Percentiles rank a stretch among this genome's conserved stretches.
Evolutionary conservation across 2,113 vertebrate genomes (phyloP).

Genomic region (Pelodiscus sinensis): DNA sequence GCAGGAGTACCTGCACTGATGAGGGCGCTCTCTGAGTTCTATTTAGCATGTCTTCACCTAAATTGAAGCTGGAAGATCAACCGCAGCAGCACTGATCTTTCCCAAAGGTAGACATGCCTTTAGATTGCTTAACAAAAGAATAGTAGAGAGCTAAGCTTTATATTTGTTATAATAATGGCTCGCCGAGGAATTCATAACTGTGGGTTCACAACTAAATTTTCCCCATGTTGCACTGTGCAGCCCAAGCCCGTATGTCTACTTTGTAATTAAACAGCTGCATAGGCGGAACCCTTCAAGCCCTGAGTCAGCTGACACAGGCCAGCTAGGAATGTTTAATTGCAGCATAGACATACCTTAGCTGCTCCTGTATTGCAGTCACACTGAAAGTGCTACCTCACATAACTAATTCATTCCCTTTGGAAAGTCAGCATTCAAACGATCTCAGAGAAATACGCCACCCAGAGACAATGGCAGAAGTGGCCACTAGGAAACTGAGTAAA

Average conservation of each 20-base stretch:
- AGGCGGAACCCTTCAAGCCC: neutral
- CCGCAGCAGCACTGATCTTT: too few relatives aligned
- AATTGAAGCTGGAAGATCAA: too few relatives aligned
- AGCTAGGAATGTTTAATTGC: neutral
- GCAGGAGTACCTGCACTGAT: too few relatives aligned
- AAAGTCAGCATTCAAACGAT: neutral
- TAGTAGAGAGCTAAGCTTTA: neutral
- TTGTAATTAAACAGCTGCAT: neutral
- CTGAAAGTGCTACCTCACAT: neutral
- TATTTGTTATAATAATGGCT: neutral
- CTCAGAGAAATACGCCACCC: neutral
- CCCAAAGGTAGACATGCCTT: neutral
- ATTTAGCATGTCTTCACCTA: too few relatives aligned
- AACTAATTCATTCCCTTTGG: neutral
- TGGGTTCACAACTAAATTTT: neutral
- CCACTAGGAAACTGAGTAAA: neutral
- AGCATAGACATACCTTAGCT: neutral
- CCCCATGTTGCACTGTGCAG: neutral
- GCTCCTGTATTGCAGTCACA: neutral
- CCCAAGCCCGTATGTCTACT: neutral
- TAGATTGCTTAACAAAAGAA: neutral
- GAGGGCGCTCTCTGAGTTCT: too few relatives aligned
- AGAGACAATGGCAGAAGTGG: neutral
- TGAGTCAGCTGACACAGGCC: neutral
- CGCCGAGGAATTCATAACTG: neutral